Conservation (phyloP, 2,888 invertebrate species). For the Koerneria pararmatus region DNA sequence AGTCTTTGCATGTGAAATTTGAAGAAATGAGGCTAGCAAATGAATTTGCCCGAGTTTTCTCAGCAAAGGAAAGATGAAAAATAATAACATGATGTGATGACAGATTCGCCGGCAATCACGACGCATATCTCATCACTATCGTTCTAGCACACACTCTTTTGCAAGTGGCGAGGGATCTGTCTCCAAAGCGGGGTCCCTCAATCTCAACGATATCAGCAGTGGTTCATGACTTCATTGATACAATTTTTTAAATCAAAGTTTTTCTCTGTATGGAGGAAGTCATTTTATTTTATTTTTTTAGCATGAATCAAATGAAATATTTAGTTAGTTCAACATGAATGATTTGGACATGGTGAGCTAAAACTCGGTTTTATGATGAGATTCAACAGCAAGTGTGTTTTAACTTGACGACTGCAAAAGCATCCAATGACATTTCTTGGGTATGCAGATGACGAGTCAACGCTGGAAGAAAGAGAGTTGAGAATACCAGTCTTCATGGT, state of each 20-base stretch:
- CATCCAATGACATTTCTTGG: no score
- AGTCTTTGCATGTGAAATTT: no score
- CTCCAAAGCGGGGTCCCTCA: constrained; percentile 42
- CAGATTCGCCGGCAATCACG: constrained; percentile 53
- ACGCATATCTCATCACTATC: constrained; percentile 46
- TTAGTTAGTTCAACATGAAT: not conserved
- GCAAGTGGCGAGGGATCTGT: constrained; percentile 36
- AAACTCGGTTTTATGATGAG: no score
- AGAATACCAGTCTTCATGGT: constrained; percentile 58
- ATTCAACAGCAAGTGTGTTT: no score
- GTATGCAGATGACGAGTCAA: constrained; percentile 32
- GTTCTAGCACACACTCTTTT: constrained; percentile 43
- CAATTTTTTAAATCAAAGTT: not conserved
- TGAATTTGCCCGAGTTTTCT: not conserved
- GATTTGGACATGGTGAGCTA: no score
- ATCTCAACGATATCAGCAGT: constrained; percentile 50
- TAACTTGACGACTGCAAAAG: no score
- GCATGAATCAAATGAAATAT: not conserved
- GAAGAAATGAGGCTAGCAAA: no score
- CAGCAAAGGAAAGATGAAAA: constrained; percentile 16
- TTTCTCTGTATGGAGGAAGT: not conserved
- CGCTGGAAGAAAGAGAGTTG: constrained; percentile 39
- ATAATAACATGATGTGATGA: no score
- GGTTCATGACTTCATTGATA: not conserved
- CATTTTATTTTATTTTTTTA: constrained; percentile 2